These are phyloP conservation scores for Dryas iulia DNA, from an alignment of 1,140 invertebrate species.

Conservation along the genomic window DNA sequence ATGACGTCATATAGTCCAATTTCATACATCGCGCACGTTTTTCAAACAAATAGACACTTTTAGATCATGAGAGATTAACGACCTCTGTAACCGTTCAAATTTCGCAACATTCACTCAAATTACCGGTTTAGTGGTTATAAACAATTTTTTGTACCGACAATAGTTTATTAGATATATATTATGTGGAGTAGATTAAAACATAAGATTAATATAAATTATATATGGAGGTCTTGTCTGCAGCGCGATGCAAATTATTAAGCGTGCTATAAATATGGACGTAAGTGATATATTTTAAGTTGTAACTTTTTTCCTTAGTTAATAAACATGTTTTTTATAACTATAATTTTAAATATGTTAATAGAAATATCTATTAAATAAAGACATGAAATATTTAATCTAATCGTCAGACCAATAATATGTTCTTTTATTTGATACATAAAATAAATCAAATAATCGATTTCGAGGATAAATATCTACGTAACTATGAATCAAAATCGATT, in stretches of 20 bases:
- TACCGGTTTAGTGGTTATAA: slow-evolving; percentile 46
- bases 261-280: not conserved
- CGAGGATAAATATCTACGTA: not conserved
- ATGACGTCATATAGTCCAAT: not conserved
- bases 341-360: not conserved
- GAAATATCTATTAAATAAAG: not conserved
- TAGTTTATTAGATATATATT: slow-evolving; percentile 8
- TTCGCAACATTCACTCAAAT: slow-evolving; percentile 46
- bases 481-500: not conserved
- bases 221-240: not conserved
- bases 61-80: slow-evolving; percentile 51
- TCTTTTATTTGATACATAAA: too few species aligned
- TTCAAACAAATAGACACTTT: slow-evolving; percentile 48
- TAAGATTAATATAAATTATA: slow-evolving; percentile 17
- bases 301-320: not conserved
- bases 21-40: slow-evolving; percentile 29
- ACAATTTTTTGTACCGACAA: slow-evolving; percentile 33
- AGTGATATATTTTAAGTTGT: not conserved
- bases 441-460: not conserved
- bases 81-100: slow-evolving; percentile 50
- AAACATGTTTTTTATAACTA: not conserved
- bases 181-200: slow-evolving; percentile 7
- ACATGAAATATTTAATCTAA: too few species aligned
- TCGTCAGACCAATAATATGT: too few species aligned
- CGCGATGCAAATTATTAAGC: not conserved